Evolutionary conservation across 2,797 vertebrate genomes (phyloP), one percentile per base, ranked within the genome.

Genomic region (Eremophila alpestris): DNA sequence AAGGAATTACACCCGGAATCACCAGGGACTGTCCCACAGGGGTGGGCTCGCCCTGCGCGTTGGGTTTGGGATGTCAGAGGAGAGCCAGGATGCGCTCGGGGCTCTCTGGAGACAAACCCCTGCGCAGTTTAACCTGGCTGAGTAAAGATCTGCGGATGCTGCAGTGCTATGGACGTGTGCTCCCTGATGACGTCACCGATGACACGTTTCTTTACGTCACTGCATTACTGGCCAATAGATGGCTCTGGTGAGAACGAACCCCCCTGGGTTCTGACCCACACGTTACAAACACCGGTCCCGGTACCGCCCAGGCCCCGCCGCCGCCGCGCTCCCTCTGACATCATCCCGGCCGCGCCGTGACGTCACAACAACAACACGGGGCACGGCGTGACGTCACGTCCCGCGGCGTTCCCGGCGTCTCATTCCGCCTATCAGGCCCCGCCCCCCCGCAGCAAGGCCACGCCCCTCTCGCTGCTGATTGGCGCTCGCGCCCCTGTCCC

Each of bases 91-190:
- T 9, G 38, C 16, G 0, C 34, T 3, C 1, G 2, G 38, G 26
- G 54, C 8, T 5, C 34, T n/a, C 30, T 1, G 1, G 32, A 4
- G 16, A 15, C 29, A 9, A 10, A 20, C 2, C 54, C 15, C 27
- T 0, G 7, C 0, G 0, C 0, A 1, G 7, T 4, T n/a, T 9
- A 10, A 18, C 2, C 40, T 2, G 52, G 1, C 21, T 10, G 12
- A 6, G 2, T 0, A 2, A 29, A 32, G 16, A n/a, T 0, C 32
- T 1, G 1, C 0, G 0, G 30, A 2, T 9, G 52, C 63, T 40
- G 76, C 8, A 16, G 29, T 0, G 75, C 36, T 20, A 26, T 1
- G 23, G 6, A 6, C 13, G 3, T 1, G 11, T 3, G 16, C 3
- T 26, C 24, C 0, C 5, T 4, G 38, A 30, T 51, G 41, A 11